Conservation (phyloP, 2,888 invertebrate genomes). For the Marasmarcha lunaedactyla region DNA sequence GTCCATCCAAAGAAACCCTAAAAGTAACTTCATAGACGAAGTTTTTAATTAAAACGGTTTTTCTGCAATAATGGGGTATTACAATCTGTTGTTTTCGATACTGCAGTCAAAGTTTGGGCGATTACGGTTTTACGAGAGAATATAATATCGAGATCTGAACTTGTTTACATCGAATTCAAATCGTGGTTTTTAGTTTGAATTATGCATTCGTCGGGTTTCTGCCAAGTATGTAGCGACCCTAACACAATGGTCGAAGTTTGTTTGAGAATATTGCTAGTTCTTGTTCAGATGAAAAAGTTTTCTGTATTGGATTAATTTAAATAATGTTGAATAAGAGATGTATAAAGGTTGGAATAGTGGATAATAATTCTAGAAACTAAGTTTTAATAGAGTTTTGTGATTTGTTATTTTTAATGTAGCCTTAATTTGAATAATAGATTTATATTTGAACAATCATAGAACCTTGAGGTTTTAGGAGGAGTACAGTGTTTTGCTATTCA, state of each 20-base stretch:
- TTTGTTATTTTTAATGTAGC: no score
- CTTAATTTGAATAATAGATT: no score
- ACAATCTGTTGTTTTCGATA: constrained; percentile 26
- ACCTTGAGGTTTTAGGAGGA: no score
- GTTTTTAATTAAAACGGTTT: constrained; percentile 1
- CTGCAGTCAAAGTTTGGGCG: constrained; percentile 42
- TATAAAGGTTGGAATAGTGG: no score
- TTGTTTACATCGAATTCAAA: constrained; percentile 62
- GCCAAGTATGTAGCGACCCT: constrained; percentile 28
- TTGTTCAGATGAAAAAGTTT: neutral
- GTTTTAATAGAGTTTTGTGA: no score
- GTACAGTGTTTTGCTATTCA: no score
- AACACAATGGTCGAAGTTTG: neutral
- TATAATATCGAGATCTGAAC: constrained; percentile 44
- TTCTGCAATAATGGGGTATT: constrained; percentile 22
- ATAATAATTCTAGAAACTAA: no score
- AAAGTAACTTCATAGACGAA: neutral
- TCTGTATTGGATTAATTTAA: neutral
- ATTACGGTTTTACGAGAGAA: constrained; percentile 56
- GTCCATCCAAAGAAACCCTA: no score
- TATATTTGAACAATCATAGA: no score
- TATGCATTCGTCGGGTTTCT: constrained; percentile 41
- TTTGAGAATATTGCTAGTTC: neutral
- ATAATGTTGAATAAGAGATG: neutral
- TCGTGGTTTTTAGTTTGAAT: constrained; percentile 52